A percentile compares a stretch with the other conserved stretches of the same genome.
Conservation (phyloP, 2,888 invertebrate species). For the Xestia ashworthii region DNA sequence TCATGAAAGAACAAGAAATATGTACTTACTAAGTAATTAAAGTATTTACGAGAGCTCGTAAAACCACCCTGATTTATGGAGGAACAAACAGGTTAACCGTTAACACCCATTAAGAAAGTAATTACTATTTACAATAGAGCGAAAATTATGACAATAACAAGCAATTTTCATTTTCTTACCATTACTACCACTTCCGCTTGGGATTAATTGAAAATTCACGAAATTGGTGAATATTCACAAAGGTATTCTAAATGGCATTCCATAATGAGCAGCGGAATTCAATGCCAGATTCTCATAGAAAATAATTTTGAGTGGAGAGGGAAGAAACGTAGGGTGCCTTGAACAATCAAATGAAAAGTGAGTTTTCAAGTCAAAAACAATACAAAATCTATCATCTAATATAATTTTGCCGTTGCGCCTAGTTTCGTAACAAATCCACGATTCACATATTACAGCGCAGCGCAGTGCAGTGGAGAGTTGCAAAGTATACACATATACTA, state of each 20-base stretch:
- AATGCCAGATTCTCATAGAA: constrained; percentile 37
- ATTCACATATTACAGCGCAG: constrained; percentile 30
- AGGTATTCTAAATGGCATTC: constrained; percentile 47
- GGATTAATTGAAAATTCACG: constrained; percentile 46
- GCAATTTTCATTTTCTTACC: constrained; percentile 46
- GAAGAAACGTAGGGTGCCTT: neutral
- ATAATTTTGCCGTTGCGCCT: constrained; percentile 11
- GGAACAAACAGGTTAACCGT: constrained; percentile 44
- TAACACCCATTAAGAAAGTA: constrained; percentile 55
- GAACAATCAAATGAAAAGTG: neutral
- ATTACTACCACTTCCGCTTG: constrained; percentile 46
- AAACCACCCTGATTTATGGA: constrained; percentile 44
- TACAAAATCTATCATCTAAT: neutral
- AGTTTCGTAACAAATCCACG: constrained; percentile 23
- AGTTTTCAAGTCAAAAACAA: constrained; percentile 7
- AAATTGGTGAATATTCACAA: constrained; percentile 35
- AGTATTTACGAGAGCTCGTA: constrained; percentile 33
- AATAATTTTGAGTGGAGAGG: constrained; percentile 24
- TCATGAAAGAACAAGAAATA: constrained; percentile 15
- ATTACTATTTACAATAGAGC: constrained; percentile 54
- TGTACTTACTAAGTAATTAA: constrained; percentile 20
- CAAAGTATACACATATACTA: constrained; percentile 64
- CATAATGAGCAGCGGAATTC: constrained; percentile 33
- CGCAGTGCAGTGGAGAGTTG: constrained; percentile 38
- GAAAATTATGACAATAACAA: constrained; percentile 50